Evolutionary conservation across 2,888 invertebrate species (phyloP).

Genomic region (Dichetophora obliterata): DNA sequence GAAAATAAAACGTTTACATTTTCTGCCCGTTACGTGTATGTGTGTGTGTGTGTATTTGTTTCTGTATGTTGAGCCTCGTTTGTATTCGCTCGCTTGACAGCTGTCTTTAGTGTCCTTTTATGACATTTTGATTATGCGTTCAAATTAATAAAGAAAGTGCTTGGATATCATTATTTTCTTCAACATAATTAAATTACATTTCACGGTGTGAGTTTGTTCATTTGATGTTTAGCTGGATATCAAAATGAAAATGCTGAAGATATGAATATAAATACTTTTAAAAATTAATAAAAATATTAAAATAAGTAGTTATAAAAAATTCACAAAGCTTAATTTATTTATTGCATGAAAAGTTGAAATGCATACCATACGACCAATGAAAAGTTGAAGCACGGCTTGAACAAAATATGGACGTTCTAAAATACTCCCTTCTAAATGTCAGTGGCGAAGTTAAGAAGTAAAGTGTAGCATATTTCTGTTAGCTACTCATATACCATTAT

Average conservation of each 20-base stretch:
- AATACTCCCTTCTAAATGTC: too few relatives aligned
- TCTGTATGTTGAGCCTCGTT: not conserved
- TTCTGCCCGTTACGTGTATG: not conserved
- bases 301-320: not conserved
- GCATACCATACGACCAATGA: too few relatives aligned
- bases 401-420: too few relatives aligned
- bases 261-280: not conserved
- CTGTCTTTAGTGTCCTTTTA: slow-evolving; percentile 27
- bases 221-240: not conserved
- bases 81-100: slow-evolving; percentile 12
- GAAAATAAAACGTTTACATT: slow-evolving; percentile 20
- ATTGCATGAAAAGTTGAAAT: too few relatives aligned
- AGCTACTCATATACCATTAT: too few relatives aligned
- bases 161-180: not conserved
- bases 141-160: slow-evolving; percentile 33
- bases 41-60: not conserved
- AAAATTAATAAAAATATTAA: not conserved
- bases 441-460: too few relatives aligned
- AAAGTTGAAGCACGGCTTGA: too few relatives aligned
- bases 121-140: slow-evolving; percentile 17
- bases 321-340: not conserved
- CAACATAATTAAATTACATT: slow-evolving; percentile 8
- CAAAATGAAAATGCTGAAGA: not conserved
- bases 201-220: not conserved
- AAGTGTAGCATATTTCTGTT: too few relatives aligned